Evolutionary conservation across 64 coral and sea anemone genomes (phyloP).

Genomic region (Montipora capricornis): DNA sequence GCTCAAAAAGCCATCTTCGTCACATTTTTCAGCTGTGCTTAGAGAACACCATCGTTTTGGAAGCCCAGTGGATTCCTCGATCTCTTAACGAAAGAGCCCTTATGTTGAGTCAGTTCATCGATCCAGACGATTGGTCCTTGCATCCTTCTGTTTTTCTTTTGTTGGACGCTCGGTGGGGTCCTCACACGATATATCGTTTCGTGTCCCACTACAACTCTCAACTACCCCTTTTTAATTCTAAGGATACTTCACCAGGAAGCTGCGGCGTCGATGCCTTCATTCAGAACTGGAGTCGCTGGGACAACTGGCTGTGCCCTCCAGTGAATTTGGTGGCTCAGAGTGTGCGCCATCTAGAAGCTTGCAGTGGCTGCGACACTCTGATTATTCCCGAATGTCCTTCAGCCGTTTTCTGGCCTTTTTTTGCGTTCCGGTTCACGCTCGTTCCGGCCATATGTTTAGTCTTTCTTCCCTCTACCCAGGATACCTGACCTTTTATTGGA

Average conservation of each 20-base stretch:
- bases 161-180: too few relatives aligned
- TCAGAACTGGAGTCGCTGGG: slow-evolving; percentile 38
- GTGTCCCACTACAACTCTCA: too few relatives aligned
- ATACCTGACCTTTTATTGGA: not conserved
- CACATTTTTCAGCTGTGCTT: too few relatives aligned
- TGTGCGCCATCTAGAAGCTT: not conserved
- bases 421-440: not conserved
- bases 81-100: too few relatives aligned
- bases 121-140: too few relatives aligned
- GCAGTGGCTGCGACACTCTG: not conserved
- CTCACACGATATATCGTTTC: too few relatives aligned
- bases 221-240: too few relatives aligned
- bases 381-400: not conserved
- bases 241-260: not conserved
- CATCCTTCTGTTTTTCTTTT: too few relatives aligned
- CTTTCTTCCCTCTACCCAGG: not conserved
- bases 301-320: slow-evolving; percentile 66
- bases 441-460: not conserved
- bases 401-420: not conserved
- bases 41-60: too few relatives aligned
- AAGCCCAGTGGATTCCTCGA: too few relatives aligned
- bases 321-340: slow-evolving; percentile 23
- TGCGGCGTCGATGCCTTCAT: slow-evolving; percentile 57
- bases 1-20: too few relatives aligned
- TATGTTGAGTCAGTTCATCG: too few relatives aligned